Percentiles rank a stretch among this genome's conserved stretches.
Evolutionary conservation across 2,113 vertebrate genomes (phyloP).

Genomic region (Passer domesticus): DNA sequence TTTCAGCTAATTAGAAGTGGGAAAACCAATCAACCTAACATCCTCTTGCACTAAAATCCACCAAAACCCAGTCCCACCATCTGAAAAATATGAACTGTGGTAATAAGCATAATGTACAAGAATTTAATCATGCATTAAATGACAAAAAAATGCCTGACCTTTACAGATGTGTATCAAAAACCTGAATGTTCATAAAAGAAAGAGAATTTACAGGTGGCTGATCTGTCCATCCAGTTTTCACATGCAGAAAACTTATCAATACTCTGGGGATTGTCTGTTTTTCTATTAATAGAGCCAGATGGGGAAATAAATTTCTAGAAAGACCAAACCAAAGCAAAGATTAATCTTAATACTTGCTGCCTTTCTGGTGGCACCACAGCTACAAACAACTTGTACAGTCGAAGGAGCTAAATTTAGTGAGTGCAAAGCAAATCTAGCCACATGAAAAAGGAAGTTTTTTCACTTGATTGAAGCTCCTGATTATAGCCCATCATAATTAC

Average conservation of each 20-base stretch:
- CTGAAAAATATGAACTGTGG: background rate
- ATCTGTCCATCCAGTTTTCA: background rate
- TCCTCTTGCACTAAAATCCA: background rate
- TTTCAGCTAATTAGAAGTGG: background rate
- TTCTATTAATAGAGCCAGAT: background rate
- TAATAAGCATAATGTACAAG: background rate
- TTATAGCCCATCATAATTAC: background rate
- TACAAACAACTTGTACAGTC: background rate
- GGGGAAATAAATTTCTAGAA: background rate
- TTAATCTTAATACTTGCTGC: background rate
- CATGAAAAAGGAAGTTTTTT: background rate
- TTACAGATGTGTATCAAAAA: background rate
- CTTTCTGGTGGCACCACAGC: background rate
- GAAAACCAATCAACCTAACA: background rate
- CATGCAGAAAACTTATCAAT: background rate
- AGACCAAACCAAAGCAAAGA: background rate
- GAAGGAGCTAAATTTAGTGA: background rate
- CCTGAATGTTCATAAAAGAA: background rate
- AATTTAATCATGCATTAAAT: background rate
- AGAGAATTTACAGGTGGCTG: background rate
- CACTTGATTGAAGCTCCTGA: constrained; percentile 7
- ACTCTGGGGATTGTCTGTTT: background rate
- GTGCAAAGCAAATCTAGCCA: background rate
- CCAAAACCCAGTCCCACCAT: too few relatives aligned
- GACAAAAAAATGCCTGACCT: background rate